These are phyloP conservation scores for Datnioides undecimradiatus DNA, from an alignment of 2,113 vertebrate species.

Conservation along the genomic window DNA sequence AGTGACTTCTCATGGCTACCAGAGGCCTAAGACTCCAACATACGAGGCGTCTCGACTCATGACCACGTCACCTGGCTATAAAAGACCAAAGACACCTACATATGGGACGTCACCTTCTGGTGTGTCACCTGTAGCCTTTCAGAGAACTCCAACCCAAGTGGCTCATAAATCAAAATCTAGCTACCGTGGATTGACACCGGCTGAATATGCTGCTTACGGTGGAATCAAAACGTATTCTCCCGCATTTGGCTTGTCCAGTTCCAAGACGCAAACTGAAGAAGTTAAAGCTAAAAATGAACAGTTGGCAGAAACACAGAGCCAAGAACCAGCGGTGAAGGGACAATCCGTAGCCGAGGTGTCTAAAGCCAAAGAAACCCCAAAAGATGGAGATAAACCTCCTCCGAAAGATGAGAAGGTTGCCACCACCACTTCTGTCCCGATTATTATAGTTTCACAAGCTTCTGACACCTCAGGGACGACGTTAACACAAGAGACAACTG, in stretches of 20 bases:
- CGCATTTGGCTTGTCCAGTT: slow-evolving; percentile 72
- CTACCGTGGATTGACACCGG: slow-evolving; percentile 83
- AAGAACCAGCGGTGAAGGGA: slow-evolving; percentile 27
- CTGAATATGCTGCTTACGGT: slow-evolving; percentile 83
- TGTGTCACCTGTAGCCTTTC: slow-evolving; percentile 58
- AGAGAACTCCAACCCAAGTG: slow-evolving; percentile 77
- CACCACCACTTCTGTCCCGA: slow-evolving; percentile 33
- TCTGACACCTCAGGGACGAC: slow-evolving; percentile 47
- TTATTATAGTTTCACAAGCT: slow-evolving; percentile 67
- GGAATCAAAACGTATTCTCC: slow-evolving; percentile 79
- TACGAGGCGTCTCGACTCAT: slow-evolving; percentile 65
- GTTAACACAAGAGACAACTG: slow-evolving; percentile 20
- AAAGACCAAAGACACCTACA: slow-evolving; percentile 77
- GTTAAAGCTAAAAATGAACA: slow-evolving; percentile 45
- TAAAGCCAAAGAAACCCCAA: slow-evolving; percentile 45
- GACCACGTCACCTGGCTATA: slow-evolving; percentile 60
- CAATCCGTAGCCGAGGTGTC: slow-evolving; percentile 15
- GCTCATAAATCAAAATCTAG: slow-evolving; percentile 70
- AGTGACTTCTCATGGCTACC: slow-evolving; percentile 31
- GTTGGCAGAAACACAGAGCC: slow-evolving; percentile 25
- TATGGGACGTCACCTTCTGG: slow-evolving; percentile 42
- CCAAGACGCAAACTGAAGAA: slow-evolving; percentile 39
- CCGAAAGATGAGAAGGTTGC: slow-evolving; percentile 19
- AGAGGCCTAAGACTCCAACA: slow-evolving; percentile 74
- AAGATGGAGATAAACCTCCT: slow-evolving; percentile 25